phyloP scores from a whole-genome alignment of 1,140 invertebrate species.

The Battus philenor region DNA sequence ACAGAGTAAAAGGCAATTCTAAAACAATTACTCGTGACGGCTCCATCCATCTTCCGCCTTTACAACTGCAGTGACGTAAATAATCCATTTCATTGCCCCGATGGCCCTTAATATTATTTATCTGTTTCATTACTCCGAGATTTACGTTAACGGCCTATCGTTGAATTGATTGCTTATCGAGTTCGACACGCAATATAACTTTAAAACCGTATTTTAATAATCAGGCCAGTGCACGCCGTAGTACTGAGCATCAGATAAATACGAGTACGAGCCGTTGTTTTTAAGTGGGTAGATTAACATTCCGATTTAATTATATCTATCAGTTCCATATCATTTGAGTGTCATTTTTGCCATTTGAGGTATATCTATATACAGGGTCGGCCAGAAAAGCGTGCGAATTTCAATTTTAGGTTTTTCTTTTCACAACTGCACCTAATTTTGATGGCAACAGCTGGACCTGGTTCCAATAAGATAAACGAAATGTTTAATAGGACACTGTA shows the following conservation, averaged over 20 bases:
- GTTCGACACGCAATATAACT: slow-evolving; percentile 15
- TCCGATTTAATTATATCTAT: no score
- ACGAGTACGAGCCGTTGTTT: no score
- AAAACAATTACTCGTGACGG: slow-evolving; percentile 13
- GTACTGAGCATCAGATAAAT: background rate
- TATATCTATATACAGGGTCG: no score
- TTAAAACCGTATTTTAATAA: slow-evolving; percentile 5
- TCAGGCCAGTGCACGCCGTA: slow-evolving; percentile 4
- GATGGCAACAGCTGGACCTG: no score
- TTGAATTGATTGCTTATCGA: slow-evolving; percentile 14
- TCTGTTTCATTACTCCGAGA: slow-evolving; percentile 11
- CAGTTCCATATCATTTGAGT: no score
- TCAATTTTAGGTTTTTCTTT: no score
- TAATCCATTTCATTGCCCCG: slow-evolving; percentile 9
- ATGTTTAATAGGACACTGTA: no score
- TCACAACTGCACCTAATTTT: no score
- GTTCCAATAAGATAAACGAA: background rate
- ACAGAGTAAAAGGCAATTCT: slow-evolving; percentile 11
- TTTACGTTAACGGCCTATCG: slow-evolving; percentile 14
- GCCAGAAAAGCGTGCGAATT: no score
- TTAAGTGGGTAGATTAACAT: no score
- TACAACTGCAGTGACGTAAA: slow-evolving; percentile 6
- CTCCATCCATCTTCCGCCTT: slow-evolving; percentile 12
- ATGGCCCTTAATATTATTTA: slow-evolving; percentile 12
- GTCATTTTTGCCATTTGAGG: no score